Evolutionary conservation across 2,113 vertebrate species (phyloP).

Genomic region (Lepus europaeus): DNA sequence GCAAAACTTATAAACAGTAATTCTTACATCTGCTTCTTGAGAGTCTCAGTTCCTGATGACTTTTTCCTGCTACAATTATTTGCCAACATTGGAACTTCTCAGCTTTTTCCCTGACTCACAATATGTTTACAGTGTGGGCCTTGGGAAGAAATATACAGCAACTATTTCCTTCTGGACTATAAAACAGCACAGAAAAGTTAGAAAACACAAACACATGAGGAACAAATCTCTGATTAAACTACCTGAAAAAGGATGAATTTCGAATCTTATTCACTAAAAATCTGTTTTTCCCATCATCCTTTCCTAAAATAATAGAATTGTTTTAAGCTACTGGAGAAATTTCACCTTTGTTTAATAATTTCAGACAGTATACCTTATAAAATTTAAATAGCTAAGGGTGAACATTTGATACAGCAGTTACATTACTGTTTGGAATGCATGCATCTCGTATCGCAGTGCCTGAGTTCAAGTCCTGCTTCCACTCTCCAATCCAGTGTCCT

Average conservation of each 20-base stretch:
- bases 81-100: conserved; percentile 70
- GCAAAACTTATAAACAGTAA: conserved; percentile 73
- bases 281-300: not conserved
- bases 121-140: conserved; percentile 66
- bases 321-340: not conserved
- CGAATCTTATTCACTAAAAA: conserved; percentile 9
- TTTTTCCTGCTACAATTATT: conserved; percentile 76
- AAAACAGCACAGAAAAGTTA: conserved; percentile 36
- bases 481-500: no score
- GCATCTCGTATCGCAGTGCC: no score
- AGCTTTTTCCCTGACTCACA: conserved; percentile 70
- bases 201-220: conserved; percentile 16
- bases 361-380: not conserved
- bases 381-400: not conserved
- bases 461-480: no score
- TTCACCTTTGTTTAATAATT: conserved; percentile 12
- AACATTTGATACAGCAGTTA: no score
- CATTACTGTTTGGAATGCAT: no score
- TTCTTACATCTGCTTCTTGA: conserved; percentile 79
- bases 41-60: conserved; percentile 65
- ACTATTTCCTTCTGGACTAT: conserved; percentile 55
- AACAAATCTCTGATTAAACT: not conserved
- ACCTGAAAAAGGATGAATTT: not conserved
- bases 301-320: conserved; percentile 24
- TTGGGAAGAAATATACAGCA: conserved; percentile 57